These are phyloP conservation scores for Hemibagrus wyckioides DNA, from an alignment of 2,113 vertebrate genomes.

Conservation along the genomic window DNA sequence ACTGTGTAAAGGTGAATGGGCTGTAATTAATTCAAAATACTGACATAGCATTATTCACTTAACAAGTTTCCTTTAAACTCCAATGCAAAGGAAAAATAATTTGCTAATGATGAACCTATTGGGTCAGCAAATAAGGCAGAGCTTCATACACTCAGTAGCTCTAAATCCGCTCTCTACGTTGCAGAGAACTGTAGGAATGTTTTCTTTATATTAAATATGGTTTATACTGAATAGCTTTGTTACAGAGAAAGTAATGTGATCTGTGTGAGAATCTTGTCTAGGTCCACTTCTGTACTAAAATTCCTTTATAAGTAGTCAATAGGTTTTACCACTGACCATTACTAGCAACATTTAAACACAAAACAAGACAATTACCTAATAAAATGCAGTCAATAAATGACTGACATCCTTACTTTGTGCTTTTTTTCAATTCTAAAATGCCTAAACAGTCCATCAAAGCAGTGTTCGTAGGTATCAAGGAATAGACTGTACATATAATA, in stretches of 20 bases:
- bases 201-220: not conserved
- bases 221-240: conserved; percentile 11
- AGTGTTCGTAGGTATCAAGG: conserved; percentile 9
- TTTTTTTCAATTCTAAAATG: conserved; percentile 7
- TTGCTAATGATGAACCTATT: conserved; percentile 8
- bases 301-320: conserved; percentile 27
- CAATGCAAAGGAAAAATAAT: conserved; percentile 2
- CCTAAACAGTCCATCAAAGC: conserved; percentile 34
- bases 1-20: conserved; percentile 23
- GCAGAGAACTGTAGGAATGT: conserved; percentile 37
- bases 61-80: not conserved
- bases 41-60: not conserved
- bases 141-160: not conserved
- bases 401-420: not conserved
- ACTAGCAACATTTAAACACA: conserved; percentile 35
- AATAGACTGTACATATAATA: conserved; percentile 31
- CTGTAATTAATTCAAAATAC: not conserved
- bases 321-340: not conserved
- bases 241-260: not conserved
- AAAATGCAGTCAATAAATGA: conserved; percentile 23
- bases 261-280: conserved; percentile 12
- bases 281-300: not conserved
- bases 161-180: not conserved
- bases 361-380: conserved; percentile 10
- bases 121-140: conserved; percentile 3